Base-by-base conservation (phyloP, 1,140 invertebrate species). In the Acromyrmex charruanus region DNA sequence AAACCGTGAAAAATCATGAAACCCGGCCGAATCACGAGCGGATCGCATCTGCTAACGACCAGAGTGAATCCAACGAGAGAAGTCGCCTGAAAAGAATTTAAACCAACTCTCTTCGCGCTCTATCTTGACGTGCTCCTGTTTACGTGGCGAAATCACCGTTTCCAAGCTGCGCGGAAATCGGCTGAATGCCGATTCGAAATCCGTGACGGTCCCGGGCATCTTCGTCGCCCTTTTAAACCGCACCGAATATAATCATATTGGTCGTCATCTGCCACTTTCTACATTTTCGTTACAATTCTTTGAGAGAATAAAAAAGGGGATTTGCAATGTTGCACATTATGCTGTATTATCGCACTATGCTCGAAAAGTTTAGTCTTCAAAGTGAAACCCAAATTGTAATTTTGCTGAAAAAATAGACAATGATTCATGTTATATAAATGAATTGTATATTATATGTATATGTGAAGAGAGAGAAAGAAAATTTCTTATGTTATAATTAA, bases 151-250 rank as follows among this genome's bases (percentile, higher is more conserved):
- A 92, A 92, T 92, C 89, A 92, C 92, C 92, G 92, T 92, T 91
- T 80, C 90, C 90, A 92, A 93, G 90, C 66, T 90, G 92, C 92
- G 90, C 92, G 92, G 87, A 93, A 93, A 92, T 93, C 90, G 87
- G 28, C 28, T 93, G 91, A 93, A 93, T 92, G 88, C 61, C 85
- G 91, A 93, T 92, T 81, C 68, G 55, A 92, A 85, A 89, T 85
- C 92, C 92, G 91, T 93, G 92, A 92, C 92, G 91, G 92, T 92
- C 92, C 92, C 92, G 92, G 92, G 69, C 86, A 92, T 92, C 88
- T 84, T 85, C 81, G 58, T 55, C 71, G 31, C 61, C 75, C 82
- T 85, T 92, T 92, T 77, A 89, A 77, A 31, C n/a, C 7, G 31
- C 77, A 92, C 91, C 92, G 92, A 92, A 89, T 91, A 92, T 91